Evolutionary conservation across 2,888 invertebrate species (phyloP), one percentile per base, ranked within the genome.

Genomic region (Euzetes globulus): DNA sequence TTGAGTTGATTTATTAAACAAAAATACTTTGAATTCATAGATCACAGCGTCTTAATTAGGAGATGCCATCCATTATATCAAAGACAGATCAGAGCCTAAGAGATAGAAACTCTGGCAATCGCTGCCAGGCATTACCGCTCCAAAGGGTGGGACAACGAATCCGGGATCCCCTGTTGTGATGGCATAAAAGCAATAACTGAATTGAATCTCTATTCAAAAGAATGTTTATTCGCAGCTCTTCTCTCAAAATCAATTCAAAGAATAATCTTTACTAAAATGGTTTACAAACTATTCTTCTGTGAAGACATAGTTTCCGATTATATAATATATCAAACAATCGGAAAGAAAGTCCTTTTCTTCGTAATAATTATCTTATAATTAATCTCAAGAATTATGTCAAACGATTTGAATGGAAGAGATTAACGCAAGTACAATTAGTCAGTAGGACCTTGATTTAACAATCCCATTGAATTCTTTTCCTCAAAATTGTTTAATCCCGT

Each of bases 111-210:
- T 13, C 45, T 37, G 25, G 37, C 17, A 33, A 47, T 70, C 45
- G 45, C 70, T 41, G 25, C 25, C 22, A 22, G 70, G 70, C 25
- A 22, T 17, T 27, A 47, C 47, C 70, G 47, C 47, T 45, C 70
- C 70, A 70, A 70, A 70, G 70, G 70, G 70, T 70, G 70, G 70
- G 70, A 45, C 22, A 22, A 45, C 19, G 22, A 70, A 70, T 70
- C 70, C 70, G 70, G 70, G 70, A 65, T 70, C 70, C 70, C 70
- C 70, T 70, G 70, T 37, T 70, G 63, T 17, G 29, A 58, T 27
- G 70, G 47, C 13, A 70, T 70, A 47, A 45, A 47, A 15, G 19
- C 68, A 27, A 29, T 19, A 11, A 47, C 19, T 70, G 25, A 47
- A 68, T 70, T 47, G 19, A 70, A 47, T 70, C 70, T 1, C 19